Percentiles rank a stretch among this genome's conserved stretches.
Evolutionary conservation across 1,140 invertebrate species (phyloP).

Genomic region (Cecropterus lyciades): DNA sequence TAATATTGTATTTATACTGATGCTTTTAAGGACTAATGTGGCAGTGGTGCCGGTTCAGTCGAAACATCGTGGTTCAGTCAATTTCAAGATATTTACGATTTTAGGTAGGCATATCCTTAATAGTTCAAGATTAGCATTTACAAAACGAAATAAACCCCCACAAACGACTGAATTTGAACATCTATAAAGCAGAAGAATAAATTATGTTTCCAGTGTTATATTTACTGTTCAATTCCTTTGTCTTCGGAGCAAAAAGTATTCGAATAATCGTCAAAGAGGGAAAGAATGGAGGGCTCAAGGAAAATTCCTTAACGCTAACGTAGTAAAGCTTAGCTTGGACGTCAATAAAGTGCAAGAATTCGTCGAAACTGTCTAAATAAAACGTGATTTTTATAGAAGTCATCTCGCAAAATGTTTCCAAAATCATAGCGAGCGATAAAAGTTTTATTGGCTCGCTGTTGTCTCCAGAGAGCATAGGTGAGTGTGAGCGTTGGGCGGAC

Average conservation of each 20-base stretch:
- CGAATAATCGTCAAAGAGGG: constrained; percentile 32
- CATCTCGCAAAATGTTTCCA: constrained; percentile 78
- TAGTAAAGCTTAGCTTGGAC: constrained; percentile 56
- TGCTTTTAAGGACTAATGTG: no score
- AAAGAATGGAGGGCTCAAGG: constrained; percentile 41
- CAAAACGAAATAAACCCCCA: constrained; percentile 36
- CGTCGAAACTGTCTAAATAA: constrained; percentile 69
- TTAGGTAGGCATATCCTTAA: constrained; percentile 41
- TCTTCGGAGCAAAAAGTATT: constrained; percentile 28
- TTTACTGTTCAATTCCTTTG: constrained; percentile 34
- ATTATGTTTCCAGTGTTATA: constrained; percentile 30
- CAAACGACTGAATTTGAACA: constrained; percentile 37
- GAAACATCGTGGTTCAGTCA: no score
- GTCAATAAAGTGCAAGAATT: constrained; percentile 66
- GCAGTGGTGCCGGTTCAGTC: no score
- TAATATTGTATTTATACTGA: no score
- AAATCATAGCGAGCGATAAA: constrained; percentile 81
- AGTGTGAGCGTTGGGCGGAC: constrained; percentile 41
- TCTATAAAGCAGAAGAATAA: constrained; percentile 29
- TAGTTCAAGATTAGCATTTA: constrained; percentile 43
- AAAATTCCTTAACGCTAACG: constrained; percentile 53
- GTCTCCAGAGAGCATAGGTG: constrained; percentile 70
- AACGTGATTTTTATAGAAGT: constrained; percentile 80
- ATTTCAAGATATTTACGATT: no score
- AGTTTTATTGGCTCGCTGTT: constrained; percentile 81